Base-by-base conservation (phyloP, 2,888 invertebrate species). In the Dasysyrphus albostriatus region DNA sequence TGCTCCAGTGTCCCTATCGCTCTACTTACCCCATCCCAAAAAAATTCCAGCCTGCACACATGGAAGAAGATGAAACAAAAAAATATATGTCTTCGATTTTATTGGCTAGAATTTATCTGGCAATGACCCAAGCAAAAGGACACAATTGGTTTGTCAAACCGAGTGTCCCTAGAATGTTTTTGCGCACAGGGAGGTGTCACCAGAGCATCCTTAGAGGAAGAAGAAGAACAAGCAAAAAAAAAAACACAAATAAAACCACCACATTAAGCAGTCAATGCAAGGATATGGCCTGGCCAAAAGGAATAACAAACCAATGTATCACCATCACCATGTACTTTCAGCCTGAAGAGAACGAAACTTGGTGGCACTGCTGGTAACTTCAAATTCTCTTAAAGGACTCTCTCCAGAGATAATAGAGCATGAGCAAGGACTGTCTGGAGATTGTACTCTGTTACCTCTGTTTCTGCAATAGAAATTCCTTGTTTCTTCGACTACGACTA, bases 151-250 rank as follows among this genome's bases (percentile, higher is more conserved):
- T 89, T 89, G 88, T 89, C 88, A 89, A 87, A 89, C 74, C 82
- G 82, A 87, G 72, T 89, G 89, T 89, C 88, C 88, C 88, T 82
- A 85, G 83, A 88, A 88, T 84, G 88, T 89, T 88, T 89, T 89
- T 87, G 89, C 89, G 89, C 89, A 89, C 88, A 89, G 88, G 88
- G 89, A 89, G 89, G 89, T 89, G 89, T 89, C 89, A 88, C 89
- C 88, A 89, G 72, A 47, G 82, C 70, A 78, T 82, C 87, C 70
- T 79, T 59, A 29, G 54, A 49, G 67, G 67, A 76, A 82, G 80
- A 51, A 61, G 58, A 54, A 73, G 51, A 19, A 61, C 24, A 49
- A 44, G 16, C 58, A 58, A 16, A 37, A 29, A 24, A 54, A 76
- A 49, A 54, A 74, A 70, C 44, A 16, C 63, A 67, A 73, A 44